Conservation (phyloP, 2,113 vertebrate genomes). For the Scomber scombrus region DNA sequence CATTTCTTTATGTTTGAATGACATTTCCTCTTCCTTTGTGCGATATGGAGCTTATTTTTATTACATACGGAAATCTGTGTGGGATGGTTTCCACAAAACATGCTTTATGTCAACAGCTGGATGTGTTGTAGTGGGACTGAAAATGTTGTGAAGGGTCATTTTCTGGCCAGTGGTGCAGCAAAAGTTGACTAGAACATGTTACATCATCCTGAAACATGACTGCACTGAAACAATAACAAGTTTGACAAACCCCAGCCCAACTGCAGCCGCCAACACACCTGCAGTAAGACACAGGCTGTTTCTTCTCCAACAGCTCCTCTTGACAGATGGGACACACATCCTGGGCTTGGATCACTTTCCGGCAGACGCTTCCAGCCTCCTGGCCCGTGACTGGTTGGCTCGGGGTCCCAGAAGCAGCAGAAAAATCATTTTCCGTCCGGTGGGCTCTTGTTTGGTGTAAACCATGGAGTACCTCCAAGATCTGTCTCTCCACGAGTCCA, state of each 20-base stretch:
- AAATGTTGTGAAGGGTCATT: constrained; percentile 17
- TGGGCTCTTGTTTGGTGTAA: constrained; percentile 55
- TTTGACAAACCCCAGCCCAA: not conserved
- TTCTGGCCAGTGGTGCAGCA: constrained; percentile 21
- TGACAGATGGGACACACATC: constrained; percentile 86
- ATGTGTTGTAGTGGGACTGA: not conserved
- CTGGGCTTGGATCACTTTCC: constrained; percentile 74
- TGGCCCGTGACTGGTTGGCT: not conserved
- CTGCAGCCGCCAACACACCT: constrained; percentile 67
- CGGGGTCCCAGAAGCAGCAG: not conserved
- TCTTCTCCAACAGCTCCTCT: constrained; percentile 83
- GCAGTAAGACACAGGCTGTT: constrained; percentile 82
- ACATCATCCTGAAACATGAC: constrained; percentile 23
- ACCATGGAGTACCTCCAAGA: constrained; percentile 78
- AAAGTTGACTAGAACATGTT: constrained; percentile 11
- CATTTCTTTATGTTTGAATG: not conserved
- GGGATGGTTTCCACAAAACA: constrained; percentile 9
- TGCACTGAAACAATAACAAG: constrained; percentile 8
- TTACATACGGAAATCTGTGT: constrained; percentile 22
- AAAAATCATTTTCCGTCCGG: not conserved
- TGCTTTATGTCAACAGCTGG: constrained; percentile 28
- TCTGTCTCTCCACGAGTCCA: constrained; percentile 84
- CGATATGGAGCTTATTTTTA: not conserved
- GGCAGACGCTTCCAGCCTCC: constrained; percentile 59
- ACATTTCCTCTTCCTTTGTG: constrained; percentile 1